These are phyloP conservation scores for Takifugu flavidus DNA, from an alignment of 2,113 vertebrate genomes.

Conservation along the genomic window DNA sequence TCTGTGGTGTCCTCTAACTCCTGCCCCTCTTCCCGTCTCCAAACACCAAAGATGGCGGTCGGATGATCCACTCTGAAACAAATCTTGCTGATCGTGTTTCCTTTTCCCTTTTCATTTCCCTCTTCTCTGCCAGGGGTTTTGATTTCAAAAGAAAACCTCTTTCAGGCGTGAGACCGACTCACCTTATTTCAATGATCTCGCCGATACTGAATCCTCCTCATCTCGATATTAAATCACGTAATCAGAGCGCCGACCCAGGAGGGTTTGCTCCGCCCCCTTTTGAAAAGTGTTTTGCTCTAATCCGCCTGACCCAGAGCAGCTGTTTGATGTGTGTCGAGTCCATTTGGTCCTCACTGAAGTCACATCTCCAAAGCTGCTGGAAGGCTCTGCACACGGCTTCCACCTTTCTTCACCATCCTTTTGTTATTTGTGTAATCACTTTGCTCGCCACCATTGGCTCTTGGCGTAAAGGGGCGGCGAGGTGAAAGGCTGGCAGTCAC, in stretches of 20 bases:
- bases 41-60: slow-evolving; percentile 48
- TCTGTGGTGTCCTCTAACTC: no score
- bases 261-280: slow-evolving; percentile 5
- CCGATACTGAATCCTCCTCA: no score
- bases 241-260: no score
- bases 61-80: slow-evolving; percentile 43
- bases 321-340: slow-evolving; percentile 43
- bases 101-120: slow-evolving; percentile 4
- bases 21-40: no score
- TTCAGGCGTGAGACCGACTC: no score
- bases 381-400: not conserved
- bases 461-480: slow-evolving; percentile 25
- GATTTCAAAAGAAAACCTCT: no score
- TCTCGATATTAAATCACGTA: slow-evolving; percentile 16
- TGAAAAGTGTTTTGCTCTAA: slow-evolving; percentile 19
- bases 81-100: slow-evolving; percentile 33
- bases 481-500: slow-evolving; percentile 49
- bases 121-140: slow-evolving; percentile 24
- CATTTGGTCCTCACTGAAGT: slow-evolving; percentile 38
- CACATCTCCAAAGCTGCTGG: slow-evolving; percentile 37
- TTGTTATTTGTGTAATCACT: slow-evolving; percentile 35
- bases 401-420: not conserved
- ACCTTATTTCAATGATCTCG: no score
- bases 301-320: slow-evolving; percentile 20
- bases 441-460: slow-evolving; percentile 16